phyloP scores from a whole-genome alignment of 2,797 vertebrate species.

The Pseudochromis fuscus region DNA sequence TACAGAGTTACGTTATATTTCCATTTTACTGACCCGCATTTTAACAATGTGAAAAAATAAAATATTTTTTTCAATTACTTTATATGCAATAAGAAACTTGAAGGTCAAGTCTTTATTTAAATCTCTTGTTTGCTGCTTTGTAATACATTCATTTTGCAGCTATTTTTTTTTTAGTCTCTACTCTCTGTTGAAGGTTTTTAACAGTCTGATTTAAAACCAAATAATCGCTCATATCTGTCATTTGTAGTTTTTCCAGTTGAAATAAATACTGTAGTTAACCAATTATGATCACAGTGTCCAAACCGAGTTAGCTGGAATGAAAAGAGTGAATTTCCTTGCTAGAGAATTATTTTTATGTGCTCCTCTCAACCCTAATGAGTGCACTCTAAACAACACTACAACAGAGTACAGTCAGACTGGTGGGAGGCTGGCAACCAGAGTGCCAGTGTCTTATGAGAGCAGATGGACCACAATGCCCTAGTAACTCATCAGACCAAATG shows the following conservation, averaged over 20 bases:
- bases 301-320: constrained; percentile 16
- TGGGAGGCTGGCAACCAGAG: constrained; percentile 65
- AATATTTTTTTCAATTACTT: constrained; percentile 35
- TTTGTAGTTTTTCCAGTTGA: neutral
- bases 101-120: constrained; percentile 37
- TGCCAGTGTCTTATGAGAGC: constrained; percentile 67
- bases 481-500: constrained; percentile 66
- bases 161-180: constrained; percentile 5
- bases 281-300: neutral
- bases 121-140: constrained; percentile 30
- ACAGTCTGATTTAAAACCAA: neutral
- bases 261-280: neutral
- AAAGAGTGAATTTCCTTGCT: constrained; percentile 18
- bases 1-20: too few species aligned
- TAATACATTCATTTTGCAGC: constrained; percentile 10
- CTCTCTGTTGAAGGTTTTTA: constrained; percentile 1
- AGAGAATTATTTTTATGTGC: constrained; percentile 33
- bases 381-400: constrained; percentile 49
- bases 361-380: constrained; percentile 53
- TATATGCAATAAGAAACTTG: constrained; percentile 37
- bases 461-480: constrained; percentile 72
- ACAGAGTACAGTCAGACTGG: constrained; percentile 48
- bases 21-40: too few species aligned
- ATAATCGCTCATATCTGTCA: neutral
- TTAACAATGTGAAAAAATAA: too few species aligned